Percentiles rank a stretch among this genome's conserved stretches.
These are phyloP conservation scores for Danio aesculapii DNA, from an alignment of 2,797 vertebrate genomes.

Conservation along the genomic window DNA sequence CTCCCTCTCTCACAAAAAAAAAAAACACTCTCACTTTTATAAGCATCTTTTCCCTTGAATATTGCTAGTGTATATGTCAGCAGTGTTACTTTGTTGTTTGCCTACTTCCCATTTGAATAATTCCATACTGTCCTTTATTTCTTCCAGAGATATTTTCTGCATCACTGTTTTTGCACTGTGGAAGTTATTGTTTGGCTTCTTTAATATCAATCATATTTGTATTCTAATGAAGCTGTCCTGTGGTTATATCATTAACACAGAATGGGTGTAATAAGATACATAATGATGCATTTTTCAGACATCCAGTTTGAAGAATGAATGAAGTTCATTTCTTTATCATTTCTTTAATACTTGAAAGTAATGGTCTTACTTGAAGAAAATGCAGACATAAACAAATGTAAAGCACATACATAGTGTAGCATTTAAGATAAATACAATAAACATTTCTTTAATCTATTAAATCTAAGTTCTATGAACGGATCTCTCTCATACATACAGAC, in stretches of 20 bases:
- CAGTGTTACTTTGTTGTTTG: neutral
- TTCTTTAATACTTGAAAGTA: no score
- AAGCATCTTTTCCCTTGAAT: neutral
- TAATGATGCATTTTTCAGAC: neutral
- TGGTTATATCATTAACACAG: conserved; percentile 55
- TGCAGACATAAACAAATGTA: no score
- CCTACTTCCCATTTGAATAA: conserved; percentile 9
- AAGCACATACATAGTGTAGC: no score
- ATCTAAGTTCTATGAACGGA: no score
- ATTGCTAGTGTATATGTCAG: neutral
- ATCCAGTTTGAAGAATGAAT: neutral
- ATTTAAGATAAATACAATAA: no score
- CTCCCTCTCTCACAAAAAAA: conserved; percentile 34
- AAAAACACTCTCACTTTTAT: conserved; percentile 58
- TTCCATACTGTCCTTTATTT: neutral
- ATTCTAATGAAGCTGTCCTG: conserved; percentile 47
- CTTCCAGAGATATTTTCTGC: neutral
- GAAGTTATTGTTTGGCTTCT: conserved; percentile 40
- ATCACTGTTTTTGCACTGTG: neutral
- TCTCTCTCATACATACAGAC: no score
- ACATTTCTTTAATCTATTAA: no score
- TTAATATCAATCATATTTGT: conserved; percentile 47
- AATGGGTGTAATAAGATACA: conserved; percentile 39
- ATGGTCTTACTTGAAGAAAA: no score
- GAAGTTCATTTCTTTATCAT: no score